These are phyloP conservation scores for Fukomys damarensis DNA, from an alignment of 2,113 vertebrate genomes.

Conservation along the genomic window DNA sequence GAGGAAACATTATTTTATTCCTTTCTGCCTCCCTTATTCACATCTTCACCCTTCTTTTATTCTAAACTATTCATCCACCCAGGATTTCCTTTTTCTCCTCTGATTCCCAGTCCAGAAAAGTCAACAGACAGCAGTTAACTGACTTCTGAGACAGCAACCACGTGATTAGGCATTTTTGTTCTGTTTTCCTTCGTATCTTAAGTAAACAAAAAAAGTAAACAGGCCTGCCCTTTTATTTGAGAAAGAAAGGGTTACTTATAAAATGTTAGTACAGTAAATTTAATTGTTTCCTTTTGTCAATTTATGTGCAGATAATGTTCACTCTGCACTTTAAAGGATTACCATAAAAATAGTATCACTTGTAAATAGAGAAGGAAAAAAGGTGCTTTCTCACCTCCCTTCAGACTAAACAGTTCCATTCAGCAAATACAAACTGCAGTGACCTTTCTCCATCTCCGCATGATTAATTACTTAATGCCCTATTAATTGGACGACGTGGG, in stretches of 20 bases:
- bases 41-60: background rate
- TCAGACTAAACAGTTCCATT: slow-evolving; percentile 73
- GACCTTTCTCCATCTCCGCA: slow-evolving; percentile 89
- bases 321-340: background rate
- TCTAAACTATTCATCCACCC: background rate
- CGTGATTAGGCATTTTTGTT: background rate
- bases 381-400: slow-evolving; percentile 23
- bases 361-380: slow-evolving; percentile 62
- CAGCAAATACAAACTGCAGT: slow-evolving; percentile 83
- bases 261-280: background rate
- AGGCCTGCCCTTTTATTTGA: background rate
- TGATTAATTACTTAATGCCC: slow-evolving; percentile 98
- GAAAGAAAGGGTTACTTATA: background rate
- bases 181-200: background rate
- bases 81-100: background rate
- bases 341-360: slow-evolving; percentile 16
- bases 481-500: slow-evolving; percentile 94
- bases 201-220: background rate
- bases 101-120: background rate
- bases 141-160: background rate
- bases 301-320: background rate
- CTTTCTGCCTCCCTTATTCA: background rate
- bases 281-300: background rate
- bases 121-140: background rate
- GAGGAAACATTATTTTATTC: background rate